phyloP scores from a whole-genome alignment of 2,113 vertebrate species.

The Xiphophorus hellerii region DNA sequence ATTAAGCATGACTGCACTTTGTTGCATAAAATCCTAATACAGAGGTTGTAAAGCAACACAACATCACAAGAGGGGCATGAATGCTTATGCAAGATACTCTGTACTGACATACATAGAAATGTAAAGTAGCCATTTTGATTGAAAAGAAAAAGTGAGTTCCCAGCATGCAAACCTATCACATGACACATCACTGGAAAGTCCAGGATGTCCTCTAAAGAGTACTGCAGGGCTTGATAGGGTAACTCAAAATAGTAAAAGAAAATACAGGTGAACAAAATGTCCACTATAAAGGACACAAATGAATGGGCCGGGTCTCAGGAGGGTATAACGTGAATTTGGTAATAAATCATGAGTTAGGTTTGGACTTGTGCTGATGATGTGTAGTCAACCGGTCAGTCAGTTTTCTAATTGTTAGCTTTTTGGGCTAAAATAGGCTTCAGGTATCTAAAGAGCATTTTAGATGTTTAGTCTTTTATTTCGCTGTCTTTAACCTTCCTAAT shows the following conservation, averaged over 20 bases:
- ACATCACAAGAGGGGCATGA: neutral
- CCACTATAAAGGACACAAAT: too few relatives aligned
- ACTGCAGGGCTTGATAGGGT: too few relatives aligned
- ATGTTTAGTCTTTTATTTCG: conserved; percentile 29
- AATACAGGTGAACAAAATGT: too few relatives aligned
- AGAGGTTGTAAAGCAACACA: neutral
- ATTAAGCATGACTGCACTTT: neutral
- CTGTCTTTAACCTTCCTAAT: conserved; percentile 32
- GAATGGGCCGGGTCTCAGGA: too few relatives aligned
- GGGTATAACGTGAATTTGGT: neutral
- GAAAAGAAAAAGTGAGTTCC: too few relatives aligned
- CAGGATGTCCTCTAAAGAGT: too few relatives aligned
- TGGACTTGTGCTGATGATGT: neutral
- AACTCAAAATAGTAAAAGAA: too few relatives aligned
- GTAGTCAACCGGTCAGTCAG: neutral
- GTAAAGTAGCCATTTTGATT: neutral
- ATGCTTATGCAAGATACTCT: neutral
- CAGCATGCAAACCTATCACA: too few relatives aligned
- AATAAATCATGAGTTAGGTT: neutral
- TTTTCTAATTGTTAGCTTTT: neutral
- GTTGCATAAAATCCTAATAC: neutral
- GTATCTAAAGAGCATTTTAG: neutral
- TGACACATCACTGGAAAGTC: too few relatives aligned
- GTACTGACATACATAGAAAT: neutral
- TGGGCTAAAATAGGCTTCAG: neutral